A percentile compares a stretch with the other conserved stretches of the same genome.
phyloP scores from a whole-genome alignment of 1,140 invertebrate species.

The Manduca sexta region DNA sequence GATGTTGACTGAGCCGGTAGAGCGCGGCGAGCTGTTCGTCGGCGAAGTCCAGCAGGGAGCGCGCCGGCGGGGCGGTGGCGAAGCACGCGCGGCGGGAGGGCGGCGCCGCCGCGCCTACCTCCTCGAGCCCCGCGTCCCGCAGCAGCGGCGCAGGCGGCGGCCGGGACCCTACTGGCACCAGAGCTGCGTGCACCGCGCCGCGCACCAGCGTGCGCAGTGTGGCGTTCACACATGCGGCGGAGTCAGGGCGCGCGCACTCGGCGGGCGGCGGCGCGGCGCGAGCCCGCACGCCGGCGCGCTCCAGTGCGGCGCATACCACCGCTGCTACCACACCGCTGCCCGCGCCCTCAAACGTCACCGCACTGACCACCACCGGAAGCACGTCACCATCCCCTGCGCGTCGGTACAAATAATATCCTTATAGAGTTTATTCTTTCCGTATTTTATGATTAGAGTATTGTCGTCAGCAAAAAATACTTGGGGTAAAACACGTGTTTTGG shows the following conservation, averaged over 20 bases:
- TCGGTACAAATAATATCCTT: too few relatives aligned
- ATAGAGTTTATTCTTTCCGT: too few relatives aligned
- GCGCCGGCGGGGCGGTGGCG: not conserved
- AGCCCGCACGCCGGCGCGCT: constrained; percentile 1
- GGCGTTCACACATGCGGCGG: constrained; percentile 75
- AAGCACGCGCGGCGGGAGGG: constrained; percentile 81
- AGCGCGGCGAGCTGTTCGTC: not conserved
- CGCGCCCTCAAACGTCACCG: not conserved
- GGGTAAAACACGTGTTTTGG: too few relatives aligned
- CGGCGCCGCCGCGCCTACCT: constrained; percentile 72
- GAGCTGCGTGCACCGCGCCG: constrained; percentile 75
- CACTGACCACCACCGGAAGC: constrained; percentile 1
- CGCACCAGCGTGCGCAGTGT: constrained; percentile 81
- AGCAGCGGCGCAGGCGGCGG: constrained; percentile 9
- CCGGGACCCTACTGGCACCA: constrained; percentile 8
- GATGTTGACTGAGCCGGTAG: constrained; percentile 3
- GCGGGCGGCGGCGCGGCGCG: not conserved
- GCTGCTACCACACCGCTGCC: constrained; percentile 1
- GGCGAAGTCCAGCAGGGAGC: constrained; percentile 1
- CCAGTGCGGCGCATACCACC: constrained; percentile 1
- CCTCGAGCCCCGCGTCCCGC: constrained; percentile 13
- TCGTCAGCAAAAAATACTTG: too few relatives aligned
- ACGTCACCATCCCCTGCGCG: not conserved
- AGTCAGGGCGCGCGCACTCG: constrained; percentile 75
- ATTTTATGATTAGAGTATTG: too few relatives aligned